Percentiles rank a stretch among this genome's conserved stretches.
phyloP scores from a whole-genome alignment of 2,888 invertebrate genomes.

The Ectemnius lituratus region DNA sequence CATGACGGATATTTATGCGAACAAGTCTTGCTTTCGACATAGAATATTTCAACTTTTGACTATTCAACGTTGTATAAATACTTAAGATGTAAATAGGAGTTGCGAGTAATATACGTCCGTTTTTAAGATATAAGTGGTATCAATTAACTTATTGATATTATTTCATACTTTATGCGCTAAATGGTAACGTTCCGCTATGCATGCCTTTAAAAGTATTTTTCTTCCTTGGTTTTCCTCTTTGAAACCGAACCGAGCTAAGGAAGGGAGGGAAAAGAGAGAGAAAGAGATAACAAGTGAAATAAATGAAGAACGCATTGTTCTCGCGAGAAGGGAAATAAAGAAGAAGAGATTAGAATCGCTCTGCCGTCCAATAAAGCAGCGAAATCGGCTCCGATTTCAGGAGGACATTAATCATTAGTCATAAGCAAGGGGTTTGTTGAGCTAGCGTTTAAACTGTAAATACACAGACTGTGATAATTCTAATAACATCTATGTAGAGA shows the following conservation, averaged over 20 bases:
- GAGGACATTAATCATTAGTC: conserved; percentile 2
- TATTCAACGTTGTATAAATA: conserved; percentile 55
- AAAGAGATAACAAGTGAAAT: neutral
- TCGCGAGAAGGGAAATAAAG: neutral
- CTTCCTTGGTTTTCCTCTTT: conserved; percentile 16
- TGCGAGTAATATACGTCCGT: conserved; percentile 44
- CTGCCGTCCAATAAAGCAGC: conserved; percentile 47
- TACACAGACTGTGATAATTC: conserved; percentile 78
- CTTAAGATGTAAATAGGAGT: conserved; percentile 56
- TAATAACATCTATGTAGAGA: conserved; percentile 58
- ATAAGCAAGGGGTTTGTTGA: conserved; percentile 27
- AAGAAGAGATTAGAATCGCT: conserved; percentile 34
- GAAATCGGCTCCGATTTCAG: conserved; percentile 9
- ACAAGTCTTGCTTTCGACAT: no score
- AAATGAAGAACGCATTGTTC: conserved; percentile 8
- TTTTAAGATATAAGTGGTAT: conserved; percentile 37
- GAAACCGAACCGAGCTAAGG: conserved; percentile 14
- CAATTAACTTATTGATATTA: conserved; percentile 52
- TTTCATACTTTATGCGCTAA: conserved; percentile 43
- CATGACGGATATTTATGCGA: no score
- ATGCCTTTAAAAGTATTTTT: conserved; percentile 47
- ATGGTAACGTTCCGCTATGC: conserved; percentile 38
- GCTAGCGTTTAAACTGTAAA: conserved; percentile 75
- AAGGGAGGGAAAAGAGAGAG: conserved; percentile 11
- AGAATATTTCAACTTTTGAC: no score